A percentile compares a stretch with the other conserved stretches of the same genome.
Conservation (phyloP, 2,888 invertebrate genomes). For the Leptopilina drosophilae region DNA sequence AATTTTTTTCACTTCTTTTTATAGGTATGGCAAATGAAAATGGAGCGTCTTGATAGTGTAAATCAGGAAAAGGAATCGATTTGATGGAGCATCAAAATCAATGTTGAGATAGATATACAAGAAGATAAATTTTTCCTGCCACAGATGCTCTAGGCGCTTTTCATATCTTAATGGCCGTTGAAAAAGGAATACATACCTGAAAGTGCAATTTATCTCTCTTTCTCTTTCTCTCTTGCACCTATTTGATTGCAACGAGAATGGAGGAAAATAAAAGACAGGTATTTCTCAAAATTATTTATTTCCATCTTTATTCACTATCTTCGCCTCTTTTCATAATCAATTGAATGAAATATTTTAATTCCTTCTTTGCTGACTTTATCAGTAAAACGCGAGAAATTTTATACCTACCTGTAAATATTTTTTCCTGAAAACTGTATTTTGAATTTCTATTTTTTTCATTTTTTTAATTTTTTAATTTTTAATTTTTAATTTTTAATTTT, state of each 20-base stretch:
- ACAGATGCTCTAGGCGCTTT: slow-evolving; percentile 1
- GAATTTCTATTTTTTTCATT: too few species aligned
- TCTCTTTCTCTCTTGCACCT: neutral
- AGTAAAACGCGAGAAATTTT: neutral
- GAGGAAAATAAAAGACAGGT: neutral
- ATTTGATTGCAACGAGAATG: neutral
- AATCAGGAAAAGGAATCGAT: slow-evolving; percentile 4
- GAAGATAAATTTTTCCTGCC: slow-evolving; percentile 7
- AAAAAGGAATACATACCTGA: neutral
- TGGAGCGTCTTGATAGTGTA: neutral
- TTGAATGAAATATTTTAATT: slow-evolving; percentile 9
- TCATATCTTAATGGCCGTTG: slow-evolving; percentile 15
- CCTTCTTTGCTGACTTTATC: neutral
- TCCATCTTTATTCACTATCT: slow-evolving; percentile 3
- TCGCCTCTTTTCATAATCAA: neutral
- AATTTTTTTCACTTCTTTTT: neutral
- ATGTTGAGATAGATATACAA: slow-evolving; percentile 1
- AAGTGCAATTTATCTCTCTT: slow-evolving; percentile 1
- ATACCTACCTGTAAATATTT: neutral
- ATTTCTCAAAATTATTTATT: slow-evolving; percentile 9
- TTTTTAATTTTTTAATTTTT: too few species aligned
- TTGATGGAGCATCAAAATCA: slow-evolving; percentile 16
- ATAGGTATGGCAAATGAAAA: neutral
- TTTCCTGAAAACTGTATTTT: neutral
- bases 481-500: too few species aligned